phyloP scores from a whole-genome alignment of 2,888 invertebrate genomes.

The Druceiella hillmani region DNA sequence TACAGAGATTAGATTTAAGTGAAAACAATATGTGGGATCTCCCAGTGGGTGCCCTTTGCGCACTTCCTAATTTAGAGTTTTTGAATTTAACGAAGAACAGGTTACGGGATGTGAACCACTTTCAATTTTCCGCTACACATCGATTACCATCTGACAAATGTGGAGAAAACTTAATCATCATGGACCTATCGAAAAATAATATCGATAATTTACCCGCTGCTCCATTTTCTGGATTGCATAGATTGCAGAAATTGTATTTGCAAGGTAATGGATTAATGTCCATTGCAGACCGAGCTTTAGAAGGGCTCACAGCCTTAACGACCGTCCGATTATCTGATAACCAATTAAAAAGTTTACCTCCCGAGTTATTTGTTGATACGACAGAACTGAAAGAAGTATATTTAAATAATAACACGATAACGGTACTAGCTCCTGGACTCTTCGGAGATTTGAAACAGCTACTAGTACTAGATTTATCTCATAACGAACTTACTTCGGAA shows the following conservation, averaged over 20 bases:
- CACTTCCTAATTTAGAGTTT: constrained; percentile 66
- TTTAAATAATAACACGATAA: constrained; percentile 75
- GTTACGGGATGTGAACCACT: constrained; percentile 67
- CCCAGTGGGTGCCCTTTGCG: constrained; percentile 71
- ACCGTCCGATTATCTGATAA: constrained; percentile 77
- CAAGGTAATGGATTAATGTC: constrained; percentile 72
- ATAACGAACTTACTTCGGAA: constrained; percentile 74
- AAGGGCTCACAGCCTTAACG: constrained; percentile 66
- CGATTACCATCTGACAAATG: constrained; percentile 59
- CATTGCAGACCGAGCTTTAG: constrained; percentile 72
- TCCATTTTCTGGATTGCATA: constrained; percentile 63
- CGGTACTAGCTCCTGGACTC: constrained; percentile 73
- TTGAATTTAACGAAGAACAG: constrained; percentile 77
- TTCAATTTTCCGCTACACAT: constrained; percentile 61
- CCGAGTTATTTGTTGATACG: constrained; percentile 74
- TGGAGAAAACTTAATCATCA: constrained; percentile 60
- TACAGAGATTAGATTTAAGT: constrained; percentile 70
- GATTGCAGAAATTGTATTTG: constrained; percentile 68
- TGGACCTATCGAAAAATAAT: constrained; percentile 75
- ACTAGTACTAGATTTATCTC: constrained; percentile 69
- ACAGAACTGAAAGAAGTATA: constrained; percentile 75
- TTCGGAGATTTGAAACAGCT: constrained; percentile 72
- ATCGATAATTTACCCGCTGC: constrained; percentile 69
- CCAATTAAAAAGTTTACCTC: constrained; percentile 72
- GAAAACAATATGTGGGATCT: constrained; percentile 78